Evolutionary conservation across 1,140 invertebrate species (phyloP).

Genomic region (Musca vetustissima): DNA sequence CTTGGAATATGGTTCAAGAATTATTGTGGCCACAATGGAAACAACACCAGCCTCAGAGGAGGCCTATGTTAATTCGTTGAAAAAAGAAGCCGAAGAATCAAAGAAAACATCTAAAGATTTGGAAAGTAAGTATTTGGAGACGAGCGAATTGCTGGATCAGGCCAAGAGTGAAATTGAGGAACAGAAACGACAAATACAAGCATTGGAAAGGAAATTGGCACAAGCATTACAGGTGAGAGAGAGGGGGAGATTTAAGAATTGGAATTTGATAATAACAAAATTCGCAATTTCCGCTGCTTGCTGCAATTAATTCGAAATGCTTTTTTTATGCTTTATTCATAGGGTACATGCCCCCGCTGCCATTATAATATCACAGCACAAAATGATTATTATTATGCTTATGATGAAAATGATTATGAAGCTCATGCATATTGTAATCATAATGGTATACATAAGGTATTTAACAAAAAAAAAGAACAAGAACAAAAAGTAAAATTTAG

Average conservation of each 20-base stretch:
- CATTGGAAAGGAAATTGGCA: slow-evolving; percentile 72
- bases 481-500: no score
- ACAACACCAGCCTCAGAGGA: slow-evolving; percentile 56
- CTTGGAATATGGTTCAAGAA: slow-evolving; percentile 60
- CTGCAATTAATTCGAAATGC: not conserved
- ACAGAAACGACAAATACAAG: slow-evolving; percentile 71
- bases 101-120: slow-evolving; percentile 76
- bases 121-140: slow-evolving; percentile 74
- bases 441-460: slow-evolving; percentile 19
- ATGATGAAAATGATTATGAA: slow-evolving; percentile 13
- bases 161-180: slow-evolving; percentile 77
- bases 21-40: slow-evolving; percentile 52
- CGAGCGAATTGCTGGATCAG: slow-evolving; percentile 74
- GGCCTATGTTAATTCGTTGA: slow-evolving; percentile 66
- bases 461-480: not conserved
- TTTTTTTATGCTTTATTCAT: slow-evolving; percentile 12
- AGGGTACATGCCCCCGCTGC: slow-evolving; percentile 4
- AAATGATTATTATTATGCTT: slow-evolving; percentile 12
- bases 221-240: slow-evolving; percentile 60
- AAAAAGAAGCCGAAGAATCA: slow-evolving; percentile 73
- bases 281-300: not conserved
- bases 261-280: no score
- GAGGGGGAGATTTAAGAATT: no score
- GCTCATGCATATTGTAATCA: not conserved
- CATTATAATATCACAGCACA: slow-evolving; percentile 1